Conservation (phyloP, 2,113 vertebrate species). For the Mellivora capensis region DNA sequence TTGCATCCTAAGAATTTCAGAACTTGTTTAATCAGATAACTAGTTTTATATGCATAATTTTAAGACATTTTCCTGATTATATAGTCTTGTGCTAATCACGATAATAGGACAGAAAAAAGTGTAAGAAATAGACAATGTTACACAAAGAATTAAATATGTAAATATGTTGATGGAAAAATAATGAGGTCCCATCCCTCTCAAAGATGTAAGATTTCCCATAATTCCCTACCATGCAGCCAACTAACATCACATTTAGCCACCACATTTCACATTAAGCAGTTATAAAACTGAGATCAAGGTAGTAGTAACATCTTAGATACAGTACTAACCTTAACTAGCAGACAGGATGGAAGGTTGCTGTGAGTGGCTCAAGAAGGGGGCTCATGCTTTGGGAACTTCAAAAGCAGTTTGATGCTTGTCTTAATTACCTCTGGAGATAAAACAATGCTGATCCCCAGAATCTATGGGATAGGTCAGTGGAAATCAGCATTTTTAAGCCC, state of each 20-base stretch:
- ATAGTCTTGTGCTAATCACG: not conserved
- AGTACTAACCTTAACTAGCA: not conserved
- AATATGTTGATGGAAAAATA: not conserved
- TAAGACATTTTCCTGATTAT: not conserved
- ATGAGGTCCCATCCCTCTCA: not conserved
- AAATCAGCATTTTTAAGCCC: not conserved
- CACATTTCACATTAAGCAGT: not conserved
- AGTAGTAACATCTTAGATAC: not conserved
- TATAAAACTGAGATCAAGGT: not conserved
- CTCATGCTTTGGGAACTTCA: not conserved
- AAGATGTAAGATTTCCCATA: not conserved
- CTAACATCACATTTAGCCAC: not conserved
- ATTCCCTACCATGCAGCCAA: not conserved
- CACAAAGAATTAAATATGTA: not conserved
- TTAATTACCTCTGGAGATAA: not conserved
- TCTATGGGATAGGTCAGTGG: not conserved
- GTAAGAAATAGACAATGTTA: not conserved
- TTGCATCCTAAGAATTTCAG: not conserved
- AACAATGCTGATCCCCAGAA: not conserved
- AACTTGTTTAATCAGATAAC: not conserved
- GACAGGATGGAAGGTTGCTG: not conserved
- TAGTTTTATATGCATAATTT: not conserved
- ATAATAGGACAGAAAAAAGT: not conserved
- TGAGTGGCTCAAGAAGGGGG: not conserved
- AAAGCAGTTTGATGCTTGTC: not conserved